These are phyloP conservation scores for Apomyelois bistriatella DNA, from an alignment of 2,888 invertebrate species.

Conservation along the genomic window DNA sequence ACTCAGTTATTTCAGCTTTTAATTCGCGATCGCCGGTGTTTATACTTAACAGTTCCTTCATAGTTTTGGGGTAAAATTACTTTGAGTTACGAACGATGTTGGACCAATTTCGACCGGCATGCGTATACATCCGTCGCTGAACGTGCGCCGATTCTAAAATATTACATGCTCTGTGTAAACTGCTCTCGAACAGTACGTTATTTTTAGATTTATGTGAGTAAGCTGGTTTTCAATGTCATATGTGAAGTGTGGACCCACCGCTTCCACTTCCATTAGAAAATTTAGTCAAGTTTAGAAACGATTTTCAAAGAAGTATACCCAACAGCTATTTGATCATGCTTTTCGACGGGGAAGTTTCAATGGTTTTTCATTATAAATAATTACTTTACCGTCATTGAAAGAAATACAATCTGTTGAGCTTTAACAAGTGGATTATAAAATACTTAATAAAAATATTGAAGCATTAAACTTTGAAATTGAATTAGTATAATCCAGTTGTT, in stretches of 20 bases:
- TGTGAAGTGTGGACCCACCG: not conserved
- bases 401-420: too few species aligned
- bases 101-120: constrained; percentile 53
- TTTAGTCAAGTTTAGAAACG: too few species aligned
- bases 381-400: too few species aligned
- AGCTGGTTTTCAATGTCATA: constrained; percentile 1
- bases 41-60: constrained; percentile 56
- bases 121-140: constrained; percentile 67
- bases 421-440: too few species aligned
- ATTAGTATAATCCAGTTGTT: too few species aligned
- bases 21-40: constrained; percentile 29
- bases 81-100: constrained; percentile 55
- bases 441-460: too few species aligned
- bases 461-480: too few species aligned
- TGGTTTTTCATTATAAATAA: too few species aligned
- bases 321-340: too few species aligned
- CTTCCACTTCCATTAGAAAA: not conserved
- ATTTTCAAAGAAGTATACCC: too few species aligned
- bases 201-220: constrained; percentile 3
- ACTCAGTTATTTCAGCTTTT: too few species aligned
- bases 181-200: constrained; percentile 14
- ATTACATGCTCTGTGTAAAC: constrained; percentile 44
- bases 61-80: constrained; percentile 55
- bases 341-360: too few species aligned
- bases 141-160: constrained; percentile 58